Base-by-base conservation (phyloP, 2,888 invertebrate genomes). In the Heterodera filipjevi region DNA sequence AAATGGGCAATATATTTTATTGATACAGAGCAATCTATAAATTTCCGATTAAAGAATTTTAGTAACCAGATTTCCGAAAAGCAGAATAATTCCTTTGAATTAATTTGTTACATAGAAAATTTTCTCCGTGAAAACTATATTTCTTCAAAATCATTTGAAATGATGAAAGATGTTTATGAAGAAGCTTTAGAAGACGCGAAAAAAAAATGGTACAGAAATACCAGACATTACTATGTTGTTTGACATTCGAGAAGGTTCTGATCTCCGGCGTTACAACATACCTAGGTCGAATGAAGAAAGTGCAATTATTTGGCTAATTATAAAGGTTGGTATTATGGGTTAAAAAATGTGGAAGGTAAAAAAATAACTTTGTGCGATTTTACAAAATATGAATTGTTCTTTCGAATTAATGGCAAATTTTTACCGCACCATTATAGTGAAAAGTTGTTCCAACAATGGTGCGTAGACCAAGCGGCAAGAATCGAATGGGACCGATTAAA, bases 151-250 rank as follows among this genome's bases (percentile, higher is more conserved):
- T 66, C 66, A 0, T 66, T 3, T 66, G 32, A 66, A 66, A 66
- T 66, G 66, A 66, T 66, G 66, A 66, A 66, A 66, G 32, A 30
- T 2, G 66, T 66, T 66, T 32, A 32, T 66, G 66, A 66, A 66
- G 10, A 66, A 3, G 66, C 66, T 32, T 30, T 32, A 66, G 32
- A 66, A 2, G 32, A 66, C 66, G 39, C 39, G n/a, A 6, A 66
- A 32, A 66, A 66, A 30, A 30, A 32, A 32, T 66, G 3, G 3
- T 32, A 32, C 30, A 66, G 0, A 66, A 66, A 66, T 66, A 66
- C 66, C 66, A 66, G 66, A 66, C 30, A 32, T 66, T 32, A 66
- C 66, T 66, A 66, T 66, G 66, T 66, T 66, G 66, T 66, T 66
- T 66, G 66, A 66, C 32, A 66, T 66, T 32, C 30, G 32, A 3